These are phyloP conservation scores for Arctopsyche grandis DNA, from an alignment of 1,140 invertebrate species.

Conservation along the genomic window DNA sequence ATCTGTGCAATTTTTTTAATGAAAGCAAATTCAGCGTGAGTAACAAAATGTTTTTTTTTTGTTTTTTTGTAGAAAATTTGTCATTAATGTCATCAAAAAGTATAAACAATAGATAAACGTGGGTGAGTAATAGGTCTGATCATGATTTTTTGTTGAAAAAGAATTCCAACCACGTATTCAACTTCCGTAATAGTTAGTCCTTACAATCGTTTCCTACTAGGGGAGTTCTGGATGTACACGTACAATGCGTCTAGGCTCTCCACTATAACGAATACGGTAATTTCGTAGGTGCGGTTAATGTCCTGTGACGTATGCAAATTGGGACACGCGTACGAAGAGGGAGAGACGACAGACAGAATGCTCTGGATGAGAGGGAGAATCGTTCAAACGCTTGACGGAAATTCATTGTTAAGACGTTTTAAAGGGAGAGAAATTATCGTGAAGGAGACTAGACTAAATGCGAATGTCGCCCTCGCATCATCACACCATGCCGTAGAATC, in stretches of 20 bases:
- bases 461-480: too few species aligned
- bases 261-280: not conserved
- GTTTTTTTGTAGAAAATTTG: too few species aligned
- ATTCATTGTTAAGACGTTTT: not conserved
- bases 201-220: not conserved
- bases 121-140: not conserved
- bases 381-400: not conserved
- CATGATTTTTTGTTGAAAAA: not conserved
- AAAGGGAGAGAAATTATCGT: constrained; percentile 1
- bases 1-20: too few species aligned
- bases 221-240: not conserved
- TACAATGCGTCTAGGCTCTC: not conserved
- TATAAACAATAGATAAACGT: too few species aligned
- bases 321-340: not conserved
- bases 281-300: constrained; percentile 25
- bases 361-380: not conserved
- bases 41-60: too few species aligned
- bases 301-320: constrained; percentile 25
- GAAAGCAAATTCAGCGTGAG: too few species aligned
- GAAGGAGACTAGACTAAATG: not conserved
- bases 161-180: constrained; percentile 14
- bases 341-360: not conserved
- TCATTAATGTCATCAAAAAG: too few species aligned
- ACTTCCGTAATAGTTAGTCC: constrained; percentile 1
- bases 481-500: too few species aligned